Base-by-base conservation (phyloP, 2,113 vertebrate species). In the Origma solitaria region DNA sequence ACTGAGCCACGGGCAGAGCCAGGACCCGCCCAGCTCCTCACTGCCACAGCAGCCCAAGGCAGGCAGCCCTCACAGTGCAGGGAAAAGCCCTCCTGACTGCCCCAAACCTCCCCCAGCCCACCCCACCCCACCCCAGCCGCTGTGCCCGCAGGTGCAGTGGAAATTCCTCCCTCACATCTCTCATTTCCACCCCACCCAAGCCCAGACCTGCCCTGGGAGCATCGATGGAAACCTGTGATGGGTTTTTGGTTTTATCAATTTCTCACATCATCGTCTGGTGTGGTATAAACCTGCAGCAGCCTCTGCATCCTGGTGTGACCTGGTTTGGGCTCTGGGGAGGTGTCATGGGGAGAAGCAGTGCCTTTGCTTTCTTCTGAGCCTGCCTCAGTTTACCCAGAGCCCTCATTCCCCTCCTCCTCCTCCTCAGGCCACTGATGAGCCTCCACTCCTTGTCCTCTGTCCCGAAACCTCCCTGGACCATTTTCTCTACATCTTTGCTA, bases 31-130 rank as follows among this genome's bases (percentile, higher is more conserved):
- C 37, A 40, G 5, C n/a, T 79, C 38, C 44, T 49, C 2, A 0
- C 4, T 18, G 70, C 24, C 2, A 1, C n/a, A 44, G 58, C 44
- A 83, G 40, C 56, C 82, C 38, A 14, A 37, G 64, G 58, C 70
- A 93, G 31, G 2, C 1, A 1, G 28, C 38, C 37, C 49, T 57
- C 31, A 19, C 38, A 31, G 51, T 3, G 22, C 38, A 24, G 51
- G 3, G 28, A 31, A 3, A 4, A 68, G 28, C 4, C 6, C 50
- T 50, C 66, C 62, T 0, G 2, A 4, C 8, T 60, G 14, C 42
- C 75, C 40, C 60, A 45, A 8, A 24, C 9, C 30, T 27, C 35
- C 79, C 44, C 23, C 51, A n/a, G 15, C 51, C 31, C n/a, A 5
- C 8, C 50, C 27, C 51, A n/a, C 15, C 51, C 31, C 51, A n/a